Evolutionary conservation across 2,797 vertebrate species (phyloP).

Genomic region (Channa striata): DNA sequence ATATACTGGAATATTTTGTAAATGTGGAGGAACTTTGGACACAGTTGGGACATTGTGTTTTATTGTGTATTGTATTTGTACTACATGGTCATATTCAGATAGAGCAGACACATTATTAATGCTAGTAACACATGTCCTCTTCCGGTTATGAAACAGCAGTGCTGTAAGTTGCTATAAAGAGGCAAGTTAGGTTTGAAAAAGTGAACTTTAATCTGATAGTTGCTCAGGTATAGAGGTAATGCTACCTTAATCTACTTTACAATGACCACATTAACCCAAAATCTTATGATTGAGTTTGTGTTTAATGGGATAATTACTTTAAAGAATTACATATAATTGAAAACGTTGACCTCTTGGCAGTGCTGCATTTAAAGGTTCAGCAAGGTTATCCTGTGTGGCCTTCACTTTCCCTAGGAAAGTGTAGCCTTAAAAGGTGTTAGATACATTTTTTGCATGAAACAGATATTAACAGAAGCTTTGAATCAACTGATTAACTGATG

Average conservation of each 20-base stretch:
- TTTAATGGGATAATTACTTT: background rate
- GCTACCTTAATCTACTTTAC: too few species aligned
- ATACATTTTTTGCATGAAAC: background rate
- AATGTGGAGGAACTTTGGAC: background rate
- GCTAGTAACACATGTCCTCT: too few species aligned
- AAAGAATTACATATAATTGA: background rate
- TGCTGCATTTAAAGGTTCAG: background rate
- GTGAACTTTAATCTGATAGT: too few species aligned
- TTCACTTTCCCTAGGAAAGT: background rate
- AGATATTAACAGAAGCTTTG: background rate
- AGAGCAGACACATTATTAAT: too few species aligned
- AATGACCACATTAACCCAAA: background rate
- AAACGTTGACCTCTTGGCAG: background rate
- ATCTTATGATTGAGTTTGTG: background rate
- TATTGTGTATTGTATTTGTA: too few species aligned
- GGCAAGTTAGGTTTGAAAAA: too few species aligned
- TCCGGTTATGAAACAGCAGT: too few species aligned
- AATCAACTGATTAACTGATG: background rate
- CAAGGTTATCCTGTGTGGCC: background rate
- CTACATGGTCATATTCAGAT: too few species aligned
- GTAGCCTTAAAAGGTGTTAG: background rate
- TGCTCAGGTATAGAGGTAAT: too few species aligned
- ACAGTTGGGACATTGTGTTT: too few species aligned
- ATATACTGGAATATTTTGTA: too few species aligned
- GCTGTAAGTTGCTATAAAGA: too few species aligned